phyloP scores from a whole-genome alignment of 2,113 vertebrate species.

The Ceyx margarethae region DNA sequence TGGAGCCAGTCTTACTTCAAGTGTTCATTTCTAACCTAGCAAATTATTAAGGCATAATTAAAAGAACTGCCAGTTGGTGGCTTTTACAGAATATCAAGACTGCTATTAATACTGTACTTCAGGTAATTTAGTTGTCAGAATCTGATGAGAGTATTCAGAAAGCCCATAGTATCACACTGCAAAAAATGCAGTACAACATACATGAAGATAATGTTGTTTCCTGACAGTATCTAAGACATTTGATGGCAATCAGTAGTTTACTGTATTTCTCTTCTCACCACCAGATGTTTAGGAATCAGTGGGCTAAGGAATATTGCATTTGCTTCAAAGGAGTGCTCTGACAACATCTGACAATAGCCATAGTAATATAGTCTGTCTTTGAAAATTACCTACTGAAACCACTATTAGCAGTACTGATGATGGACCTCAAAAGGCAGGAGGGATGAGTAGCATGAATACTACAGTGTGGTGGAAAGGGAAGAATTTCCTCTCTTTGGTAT shows the following conservation, averaged over 20 bases:
- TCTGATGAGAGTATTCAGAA: not conserved
- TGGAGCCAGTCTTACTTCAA: not conserved
- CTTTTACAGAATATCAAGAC: not conserved
- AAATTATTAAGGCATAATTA: not conserved
- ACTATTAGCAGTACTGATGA: not conserved
- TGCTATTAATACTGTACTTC: not conserved
- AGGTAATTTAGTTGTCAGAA: constrained; percentile 5
- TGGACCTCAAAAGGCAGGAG: rapidly evolving
- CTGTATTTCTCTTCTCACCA: not conserved
- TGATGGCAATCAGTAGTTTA: not conserved
- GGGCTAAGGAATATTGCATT: not conserved
- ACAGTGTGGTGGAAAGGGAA: not conserved
- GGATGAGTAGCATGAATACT: not conserved
- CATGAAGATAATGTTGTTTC: not conserved
- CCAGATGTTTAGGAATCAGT: not conserved
- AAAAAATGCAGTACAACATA: not conserved
- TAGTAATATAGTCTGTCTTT: not conserved
- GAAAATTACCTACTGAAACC: not conserved
- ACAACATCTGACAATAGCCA: not conserved
- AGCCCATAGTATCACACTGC: not conserved
- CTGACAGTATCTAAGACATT: not conserved
- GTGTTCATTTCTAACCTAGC: not conserved
- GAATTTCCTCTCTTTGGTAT: not conserved
- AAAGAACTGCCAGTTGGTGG: not conserved
- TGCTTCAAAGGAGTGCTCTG: rapidly evolving